phyloP scores from a whole-genome alignment of 1,140 invertebrate genomes.

The Ruditapes philippinarum region DNA sequence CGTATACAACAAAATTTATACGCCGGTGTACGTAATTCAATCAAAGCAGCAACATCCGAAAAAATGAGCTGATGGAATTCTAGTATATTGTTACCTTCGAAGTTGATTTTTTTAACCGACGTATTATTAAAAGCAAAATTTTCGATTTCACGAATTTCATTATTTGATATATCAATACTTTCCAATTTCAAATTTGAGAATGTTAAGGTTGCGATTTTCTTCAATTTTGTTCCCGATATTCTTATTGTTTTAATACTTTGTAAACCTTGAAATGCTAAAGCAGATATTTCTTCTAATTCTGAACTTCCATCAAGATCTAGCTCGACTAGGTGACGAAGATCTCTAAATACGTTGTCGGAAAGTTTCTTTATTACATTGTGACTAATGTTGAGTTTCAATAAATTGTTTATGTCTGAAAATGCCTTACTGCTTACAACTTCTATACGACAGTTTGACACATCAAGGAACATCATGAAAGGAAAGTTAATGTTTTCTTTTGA shows the following conservation, averaged over 20 bases:
- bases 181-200: constrained; percentile 47
- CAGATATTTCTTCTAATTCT: not conserved
- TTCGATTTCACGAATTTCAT: constrained; percentile 50
- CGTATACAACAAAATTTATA: constrained; percentile 75
- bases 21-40: constrained; percentile 61
- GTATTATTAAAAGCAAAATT: constrained; percentile 51
- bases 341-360: not conserved
- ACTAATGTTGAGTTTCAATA: not conserved
- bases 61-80: constrained; percentile 63
- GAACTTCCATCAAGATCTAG: constrained; percentile 41
- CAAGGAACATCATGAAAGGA: too few species aligned
- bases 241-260: not conserved
- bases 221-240: constrained; percentile 17
- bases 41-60: constrained; percentile 39
- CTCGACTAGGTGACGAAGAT: not conserved
- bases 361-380: not conserved
- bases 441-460: too few species aligned
- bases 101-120: constrained; percentile 60
- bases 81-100: constrained; percentile 60
- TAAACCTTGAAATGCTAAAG: constrained; percentile 46
- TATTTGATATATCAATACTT: constrained; percentile 43
- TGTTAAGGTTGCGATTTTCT: not conserved
- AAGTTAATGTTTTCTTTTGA: too few species aligned
- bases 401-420: not conserved
- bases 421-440: too few species aligned